These are phyloP conservation scores for Lathamus discolor DNA, from an alignment of 2,113 vertebrate genomes.

Conservation along the genomic window DNA sequence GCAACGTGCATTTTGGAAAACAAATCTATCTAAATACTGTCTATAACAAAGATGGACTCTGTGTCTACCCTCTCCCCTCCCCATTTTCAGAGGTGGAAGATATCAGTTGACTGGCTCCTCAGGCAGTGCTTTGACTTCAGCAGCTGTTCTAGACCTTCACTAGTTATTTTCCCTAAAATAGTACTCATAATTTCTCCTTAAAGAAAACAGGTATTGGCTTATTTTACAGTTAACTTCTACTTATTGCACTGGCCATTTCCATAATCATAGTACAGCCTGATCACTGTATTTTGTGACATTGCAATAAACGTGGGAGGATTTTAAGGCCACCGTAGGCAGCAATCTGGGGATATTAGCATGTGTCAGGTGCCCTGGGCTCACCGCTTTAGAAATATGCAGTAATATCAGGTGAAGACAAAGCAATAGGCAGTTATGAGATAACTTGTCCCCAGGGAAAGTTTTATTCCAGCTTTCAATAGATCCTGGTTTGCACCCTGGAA, in stretches of 20 bases:
- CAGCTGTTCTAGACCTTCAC: background rate
- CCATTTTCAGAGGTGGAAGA: background rate
- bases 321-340: background rate
- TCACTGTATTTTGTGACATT: background rate
- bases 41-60: background rate
- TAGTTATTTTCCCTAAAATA: background rate
- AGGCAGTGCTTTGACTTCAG: background rate
- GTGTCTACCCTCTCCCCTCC: background rate
- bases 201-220: background rate
- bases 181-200: background rate
- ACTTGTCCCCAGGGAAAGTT: background rate
- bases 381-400: background rate
- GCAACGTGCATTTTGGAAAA: fast-evolving
- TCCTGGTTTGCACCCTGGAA: background rate
- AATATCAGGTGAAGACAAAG: conserved; percentile 28
- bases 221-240: background rate
- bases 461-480: background rate
- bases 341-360: conserved; percentile 12
- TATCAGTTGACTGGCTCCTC: background rate
- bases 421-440: conserved; percentile 46
- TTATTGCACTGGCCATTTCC: conserved; percentile 28
- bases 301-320: background rate
- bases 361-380: background rate
- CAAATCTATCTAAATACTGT: background rate
- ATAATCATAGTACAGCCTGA: background rate